These are phyloP conservation scores for Hofmannophila pseudospretella DNA, from an alignment of 2,888 invertebrate species.

Conservation along the genomic window DNA sequence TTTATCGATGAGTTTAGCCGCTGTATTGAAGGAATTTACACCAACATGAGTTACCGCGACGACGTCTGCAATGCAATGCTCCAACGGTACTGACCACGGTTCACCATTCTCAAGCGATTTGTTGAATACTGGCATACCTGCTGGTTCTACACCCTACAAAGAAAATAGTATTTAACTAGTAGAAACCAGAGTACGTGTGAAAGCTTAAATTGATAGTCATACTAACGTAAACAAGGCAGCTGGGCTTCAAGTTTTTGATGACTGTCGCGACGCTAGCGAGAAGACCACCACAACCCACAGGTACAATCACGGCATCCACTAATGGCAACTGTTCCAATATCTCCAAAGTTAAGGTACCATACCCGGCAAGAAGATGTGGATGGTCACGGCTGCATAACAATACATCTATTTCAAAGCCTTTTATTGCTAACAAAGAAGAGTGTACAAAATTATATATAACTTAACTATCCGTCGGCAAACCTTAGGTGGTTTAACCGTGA, in stretches of 20 bases:
- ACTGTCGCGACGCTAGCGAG: conserved; percentile 92
- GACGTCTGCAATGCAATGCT: conserved; percentile 88
- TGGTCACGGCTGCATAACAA: conserved; percentile 90
- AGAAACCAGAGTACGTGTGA: no score
- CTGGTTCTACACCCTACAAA: conserved; percentile 91
- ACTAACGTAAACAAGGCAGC: conserved; percentile 80
- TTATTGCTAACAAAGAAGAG: no score
- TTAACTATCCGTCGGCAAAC: no score
- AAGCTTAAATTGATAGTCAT: no score
- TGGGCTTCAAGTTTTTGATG: conserved; percentile 88
- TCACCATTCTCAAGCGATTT: conserved; percentile 83
- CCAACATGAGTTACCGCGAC: conserved; percentile 90
- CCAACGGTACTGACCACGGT: conserved; percentile 78
- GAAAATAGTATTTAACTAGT: conserved; percentile 70
- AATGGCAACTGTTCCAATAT: conserved; percentile 91
- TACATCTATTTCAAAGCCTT: no score
- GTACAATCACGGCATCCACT: conserved; percentile 92
- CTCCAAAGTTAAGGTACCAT: conserved; percentile 94
- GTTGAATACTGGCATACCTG: conserved; percentile 89
- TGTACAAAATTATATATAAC: no score
- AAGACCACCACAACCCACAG: conserved; percentile 93
- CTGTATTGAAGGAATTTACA: conserved; percentile 87
- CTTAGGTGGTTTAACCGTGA: no score
- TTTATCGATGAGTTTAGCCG: conserved; percentile 83
- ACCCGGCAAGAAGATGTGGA: conserved; percentile 93